Percentiles rank a stretch among this genome's conserved stretches.
Conservation (phyloP, 2,797 vertebrate genomes). For the Potorous gilbertii region DNA sequence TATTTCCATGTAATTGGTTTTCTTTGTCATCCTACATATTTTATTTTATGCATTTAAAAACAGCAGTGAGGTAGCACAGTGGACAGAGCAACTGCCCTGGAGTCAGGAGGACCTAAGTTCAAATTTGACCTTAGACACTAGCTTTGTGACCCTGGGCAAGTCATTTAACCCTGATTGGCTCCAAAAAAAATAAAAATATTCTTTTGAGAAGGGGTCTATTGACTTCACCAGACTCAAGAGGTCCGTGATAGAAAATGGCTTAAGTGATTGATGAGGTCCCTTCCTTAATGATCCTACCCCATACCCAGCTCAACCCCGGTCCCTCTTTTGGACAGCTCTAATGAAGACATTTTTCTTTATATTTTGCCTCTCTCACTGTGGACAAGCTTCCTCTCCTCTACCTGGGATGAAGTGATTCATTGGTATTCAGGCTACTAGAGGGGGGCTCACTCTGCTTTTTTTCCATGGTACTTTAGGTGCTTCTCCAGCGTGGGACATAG, state of each 20-base stretch:
- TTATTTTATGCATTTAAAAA: fast-evolving
- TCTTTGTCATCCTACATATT: neutral
- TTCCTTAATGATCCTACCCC: neutral
- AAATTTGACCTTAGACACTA: neutral
- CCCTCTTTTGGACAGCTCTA: neutral
- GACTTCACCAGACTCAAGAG: neutral
- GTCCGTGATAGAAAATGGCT: neutral
- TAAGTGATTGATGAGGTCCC: neutral
- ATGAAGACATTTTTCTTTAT: neutral
- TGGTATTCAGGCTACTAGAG: neutral
- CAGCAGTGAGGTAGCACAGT: neutral
- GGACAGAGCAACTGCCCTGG: too few relatives aligned
- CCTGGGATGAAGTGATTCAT: neutral
- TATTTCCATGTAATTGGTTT: neutral
- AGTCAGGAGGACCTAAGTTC: neutral
- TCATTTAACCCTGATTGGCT: neutral
- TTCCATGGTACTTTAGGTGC: constrained; percentile 73
- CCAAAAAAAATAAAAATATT: neutral
- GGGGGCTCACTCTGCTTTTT: fast-evolving
- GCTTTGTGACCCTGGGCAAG: neutral
- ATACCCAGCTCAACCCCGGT: neutral
- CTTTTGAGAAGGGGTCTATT: neutral
- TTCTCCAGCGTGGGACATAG: constrained; percentile 79
- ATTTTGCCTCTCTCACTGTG: neutral
- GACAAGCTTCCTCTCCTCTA: too few relatives aligned